Conservation (phyloP, 2,113 vertebrate genomes). For the Xyliphius kryptos region DNA sequence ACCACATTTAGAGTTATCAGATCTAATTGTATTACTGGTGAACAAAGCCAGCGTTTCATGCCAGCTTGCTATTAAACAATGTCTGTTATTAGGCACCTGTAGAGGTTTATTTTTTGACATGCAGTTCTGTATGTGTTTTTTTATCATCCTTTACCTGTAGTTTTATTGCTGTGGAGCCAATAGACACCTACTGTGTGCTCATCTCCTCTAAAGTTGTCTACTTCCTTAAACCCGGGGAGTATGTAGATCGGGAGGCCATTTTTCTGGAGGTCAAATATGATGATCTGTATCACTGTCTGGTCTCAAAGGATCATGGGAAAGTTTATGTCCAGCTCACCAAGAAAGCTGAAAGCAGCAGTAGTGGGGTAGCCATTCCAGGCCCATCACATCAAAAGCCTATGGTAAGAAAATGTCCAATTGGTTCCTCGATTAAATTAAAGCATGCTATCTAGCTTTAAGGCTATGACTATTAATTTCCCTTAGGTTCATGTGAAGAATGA, state of each 20-base stretch:
- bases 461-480: background rate
- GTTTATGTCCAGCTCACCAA: conserved; percentile 94
- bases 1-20: too few relatives aligned
- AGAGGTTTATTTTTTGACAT: background rate
- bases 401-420: conserved; percentile 64
- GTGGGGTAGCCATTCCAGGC: conserved; percentile 86
- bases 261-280: conserved; percentile 96
- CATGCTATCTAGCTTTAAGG: background rate
- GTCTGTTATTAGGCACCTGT: too few relatives aligned
- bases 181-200: conserved; percentile 86
- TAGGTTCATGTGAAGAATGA: conserved; percentile 92
- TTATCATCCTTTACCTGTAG: conserved; percentile 51
- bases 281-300: conserved; percentile 94
- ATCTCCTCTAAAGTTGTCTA: conserved; percentile 95
- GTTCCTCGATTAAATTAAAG: background rate
- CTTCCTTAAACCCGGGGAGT: conserved; percentile 82
- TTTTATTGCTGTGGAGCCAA: conserved; percentile 90
- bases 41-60: too few relatives aligned
- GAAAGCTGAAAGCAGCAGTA: conserved; percentile 83
- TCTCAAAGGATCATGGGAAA: conserved; percentile 90
- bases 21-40: too few relatives aligned
- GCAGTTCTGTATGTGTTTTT: too few relatives aligned
- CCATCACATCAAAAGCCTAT: conserved; percentile 93
- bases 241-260: conserved; percentile 81
- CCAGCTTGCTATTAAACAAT: too few relatives aligned